Conservation (phyloP, 1,140 invertebrate species). For the Gryllus bimaculatus region DNA sequence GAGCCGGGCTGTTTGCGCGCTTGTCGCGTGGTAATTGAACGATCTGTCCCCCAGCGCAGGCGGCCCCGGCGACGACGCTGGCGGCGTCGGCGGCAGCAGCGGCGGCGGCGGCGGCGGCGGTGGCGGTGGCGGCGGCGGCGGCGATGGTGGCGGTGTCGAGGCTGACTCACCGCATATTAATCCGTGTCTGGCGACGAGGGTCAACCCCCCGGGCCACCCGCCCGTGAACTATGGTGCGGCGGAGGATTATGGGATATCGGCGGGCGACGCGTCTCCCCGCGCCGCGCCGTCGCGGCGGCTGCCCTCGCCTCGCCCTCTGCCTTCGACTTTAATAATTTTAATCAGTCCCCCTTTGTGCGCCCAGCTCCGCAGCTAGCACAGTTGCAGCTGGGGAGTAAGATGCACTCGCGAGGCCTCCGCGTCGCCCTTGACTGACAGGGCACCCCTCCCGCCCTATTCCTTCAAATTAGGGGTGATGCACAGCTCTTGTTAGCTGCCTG, state of each 20-base stretch:
- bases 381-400: neutral
- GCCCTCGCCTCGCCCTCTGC: neutral
- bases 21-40: neutral
- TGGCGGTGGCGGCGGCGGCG: too few species aligned
- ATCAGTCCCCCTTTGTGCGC: neutral
- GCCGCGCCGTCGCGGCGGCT: too few species aligned
- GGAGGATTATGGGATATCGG: neutral
- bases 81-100: too few species aligned
- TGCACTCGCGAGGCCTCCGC: neutral
- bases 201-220: neutral
- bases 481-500: too few species aligned
- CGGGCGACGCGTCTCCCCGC: too few species aligned
- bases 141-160: neutral
- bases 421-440: neutral
- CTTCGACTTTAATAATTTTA: neutral
- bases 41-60: neutral
- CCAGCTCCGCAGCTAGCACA: too few species aligned
- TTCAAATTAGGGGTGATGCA: too few species aligned
- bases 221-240: neutral
- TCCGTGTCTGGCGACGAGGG: neutral
- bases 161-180: neutral
- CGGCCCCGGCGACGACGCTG: too few species aligned
- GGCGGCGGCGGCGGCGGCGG: too few species aligned
- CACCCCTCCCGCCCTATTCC: too few species aligned
- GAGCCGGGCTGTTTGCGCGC: neutral